Evolutionary conservation across 2,888 invertebrate species (phyloP).

Genomic region (Flexamia atlantica): DNA sequence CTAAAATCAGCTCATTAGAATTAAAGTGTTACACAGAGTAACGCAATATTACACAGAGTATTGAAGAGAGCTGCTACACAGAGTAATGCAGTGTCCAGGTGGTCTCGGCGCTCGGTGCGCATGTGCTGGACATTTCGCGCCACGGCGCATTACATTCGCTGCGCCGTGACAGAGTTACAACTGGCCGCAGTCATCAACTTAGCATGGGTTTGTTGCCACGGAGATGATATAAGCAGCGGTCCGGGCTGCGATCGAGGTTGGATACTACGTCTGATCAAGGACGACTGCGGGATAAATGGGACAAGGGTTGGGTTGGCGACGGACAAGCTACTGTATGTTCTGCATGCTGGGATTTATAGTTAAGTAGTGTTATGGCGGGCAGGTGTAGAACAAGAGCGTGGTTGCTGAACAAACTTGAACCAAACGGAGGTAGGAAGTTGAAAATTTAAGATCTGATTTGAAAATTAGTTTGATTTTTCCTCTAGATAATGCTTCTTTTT

Average conservation of each 20-base stretch:
- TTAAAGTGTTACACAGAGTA: no score
- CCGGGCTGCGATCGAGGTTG: background rate
- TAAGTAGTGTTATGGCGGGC: no score
- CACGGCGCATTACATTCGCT: background rate
- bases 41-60: no score
- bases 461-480: no score
- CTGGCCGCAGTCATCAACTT: background rate
- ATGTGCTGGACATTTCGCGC: slow-evolving; percentile 10
- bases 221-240: background rate
- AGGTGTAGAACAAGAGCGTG: no score
- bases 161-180: background rate
- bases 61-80: background rate
- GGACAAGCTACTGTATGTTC: background rate
- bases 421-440: no score
- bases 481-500: no score
- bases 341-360: no score
- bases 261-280: background rate
- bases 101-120: background rate
- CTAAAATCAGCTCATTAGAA: no score
- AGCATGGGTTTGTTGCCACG: background rate
- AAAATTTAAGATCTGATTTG: no score
- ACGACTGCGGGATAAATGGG: background rate
- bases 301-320: slow-evolving; percentile 2
- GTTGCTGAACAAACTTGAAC: no score
- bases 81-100: background rate